Conservation (phyloP, 2,888 invertebrate species). For the Drosophila multiciliata region DNA sequence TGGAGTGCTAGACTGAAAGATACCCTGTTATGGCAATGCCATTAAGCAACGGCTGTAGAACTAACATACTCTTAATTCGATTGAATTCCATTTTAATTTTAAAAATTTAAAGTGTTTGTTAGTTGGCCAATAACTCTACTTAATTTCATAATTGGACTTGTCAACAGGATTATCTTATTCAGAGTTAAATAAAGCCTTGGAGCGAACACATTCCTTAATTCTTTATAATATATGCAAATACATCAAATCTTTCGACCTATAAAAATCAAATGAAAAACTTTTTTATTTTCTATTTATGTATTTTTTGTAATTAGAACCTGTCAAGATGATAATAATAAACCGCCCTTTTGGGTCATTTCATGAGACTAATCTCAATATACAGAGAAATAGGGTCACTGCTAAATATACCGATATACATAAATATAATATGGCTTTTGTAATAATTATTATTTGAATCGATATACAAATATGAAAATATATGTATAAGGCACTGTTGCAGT, state of each 20-base stretch:
- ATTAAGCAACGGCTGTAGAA: neutral
- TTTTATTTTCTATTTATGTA: neutral
- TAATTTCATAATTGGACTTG: neutral
- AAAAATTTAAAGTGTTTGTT: neutral
- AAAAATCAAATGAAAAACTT: neutral
- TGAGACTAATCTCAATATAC: neutral
- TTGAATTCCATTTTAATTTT: neutral
- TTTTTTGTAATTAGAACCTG: neutral
- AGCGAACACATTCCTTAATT: neutral
- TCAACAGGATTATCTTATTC: neutral
- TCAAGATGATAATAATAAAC: neutral
- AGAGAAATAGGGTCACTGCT: neutral
- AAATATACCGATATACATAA: neutral
- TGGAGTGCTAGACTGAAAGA: neutral
- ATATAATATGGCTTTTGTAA: neutral
- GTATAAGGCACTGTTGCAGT: neutral
- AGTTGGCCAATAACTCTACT: neutral
- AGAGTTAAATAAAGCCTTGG: neutral
- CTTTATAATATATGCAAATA: neutral
- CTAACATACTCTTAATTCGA: neutral
- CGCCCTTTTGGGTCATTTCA: neutral
- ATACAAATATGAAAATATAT: neutral
- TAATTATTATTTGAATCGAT: neutral
- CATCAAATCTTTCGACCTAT: too few relatives aligned
- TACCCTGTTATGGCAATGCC: constrained; percentile 12